Evolutionary conservation across 2,888 invertebrate species (phyloP).

Genomic region (Gandaritis pyraliata): DNA sequence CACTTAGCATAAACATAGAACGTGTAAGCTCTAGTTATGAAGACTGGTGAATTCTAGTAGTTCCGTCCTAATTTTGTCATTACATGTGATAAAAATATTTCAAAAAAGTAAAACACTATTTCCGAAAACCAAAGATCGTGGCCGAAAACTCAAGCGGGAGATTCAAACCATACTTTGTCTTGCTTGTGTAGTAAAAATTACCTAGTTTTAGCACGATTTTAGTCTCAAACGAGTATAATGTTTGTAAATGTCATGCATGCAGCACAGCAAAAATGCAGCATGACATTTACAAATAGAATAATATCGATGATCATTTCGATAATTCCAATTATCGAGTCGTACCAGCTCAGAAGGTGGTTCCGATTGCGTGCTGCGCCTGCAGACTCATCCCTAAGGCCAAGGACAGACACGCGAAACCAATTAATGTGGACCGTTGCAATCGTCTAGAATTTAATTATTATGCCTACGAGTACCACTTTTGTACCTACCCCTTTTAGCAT

Average conservation of each 20-base stretch:
- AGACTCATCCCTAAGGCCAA: slow-evolving; percentile 61
- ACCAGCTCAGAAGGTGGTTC: slow-evolving; percentile 24
- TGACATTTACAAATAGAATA: slow-evolving; percentile 17
- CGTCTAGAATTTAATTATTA: slow-evolving; percentile 44
- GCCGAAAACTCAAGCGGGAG: too few relatives aligned
- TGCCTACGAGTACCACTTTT: slow-evolving; percentile 8
- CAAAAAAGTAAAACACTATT: too few relatives aligned
- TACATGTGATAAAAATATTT: too few relatives aligned
- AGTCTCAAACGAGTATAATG: not conserved
- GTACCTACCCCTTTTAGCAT: slow-evolving; percentile 18
- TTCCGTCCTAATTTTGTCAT: too few relatives aligned
- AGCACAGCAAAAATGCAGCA: too few relatives aligned
- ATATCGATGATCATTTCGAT: slow-evolving; percentile 16
- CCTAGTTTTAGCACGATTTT: too few relatives aligned
- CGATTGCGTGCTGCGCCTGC: slow-evolving; percentile 35
- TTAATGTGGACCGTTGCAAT: slow-evolving; percentile 52
- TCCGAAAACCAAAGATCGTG: too few relatives aligned
- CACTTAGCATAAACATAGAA: slow-evolving; percentile 47
- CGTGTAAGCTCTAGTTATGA: too few relatives aligned
- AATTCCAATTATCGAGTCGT: slow-evolving; percentile 19
- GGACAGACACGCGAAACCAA: slow-evolving; percentile 66
- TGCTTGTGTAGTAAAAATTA: too few relatives aligned
- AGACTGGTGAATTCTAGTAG: too few relatives aligned
- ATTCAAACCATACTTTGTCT: too few relatives aligned
- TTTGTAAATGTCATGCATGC: too few relatives aligned